Percentiles rank a stretch among this genome's conserved stretches.
phyloP scores from a whole-genome alignment of 2,888 invertebrate genomes.

The Agelastica alni region DNA sequence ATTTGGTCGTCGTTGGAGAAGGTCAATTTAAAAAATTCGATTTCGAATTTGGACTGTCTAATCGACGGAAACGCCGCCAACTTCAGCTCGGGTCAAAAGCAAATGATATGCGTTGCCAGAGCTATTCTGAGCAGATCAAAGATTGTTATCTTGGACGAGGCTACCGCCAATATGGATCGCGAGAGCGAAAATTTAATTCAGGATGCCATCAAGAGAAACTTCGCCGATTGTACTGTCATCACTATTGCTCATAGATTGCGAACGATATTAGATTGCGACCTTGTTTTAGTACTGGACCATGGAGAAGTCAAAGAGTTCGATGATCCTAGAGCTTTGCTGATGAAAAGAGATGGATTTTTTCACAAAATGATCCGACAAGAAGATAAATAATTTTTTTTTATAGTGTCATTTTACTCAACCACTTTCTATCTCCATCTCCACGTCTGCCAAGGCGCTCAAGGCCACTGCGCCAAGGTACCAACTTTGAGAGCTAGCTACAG shows the following conservation, averaged over 20 bases:
- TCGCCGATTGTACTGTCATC: constrained; percentile 60
- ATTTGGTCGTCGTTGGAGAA: constrained; percentile 81
- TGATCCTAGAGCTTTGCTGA: constrained; percentile 56
- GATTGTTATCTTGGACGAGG: constrained; percentile 61
- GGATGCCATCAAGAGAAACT: constrained; percentile 59
- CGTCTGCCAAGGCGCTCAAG: too few relatives aligned
- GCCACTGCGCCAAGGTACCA: too few relatives aligned
- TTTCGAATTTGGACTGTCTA: constrained; percentile 61
- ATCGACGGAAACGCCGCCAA: constrained; percentile 37
- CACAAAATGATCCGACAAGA: constrained; percentile 72
- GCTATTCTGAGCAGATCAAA: constrained; percentile 59
- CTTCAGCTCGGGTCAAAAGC: constrained; percentile 62
- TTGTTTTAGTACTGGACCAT: constrained; percentile 59
- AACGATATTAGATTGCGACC: constrained; percentile 60
- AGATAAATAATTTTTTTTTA: too few relatives aligned
- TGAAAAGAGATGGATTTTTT: constrained; percentile 64
- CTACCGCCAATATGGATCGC: constrained; percentile 61
- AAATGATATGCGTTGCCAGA: constrained; percentile 61
- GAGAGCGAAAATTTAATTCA: constrained; percentile 60
- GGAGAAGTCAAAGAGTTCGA: constrained; percentile 52
- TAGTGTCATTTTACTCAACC: too few relatives aligned
- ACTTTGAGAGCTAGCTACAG: too few relatives aligned
- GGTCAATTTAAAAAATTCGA: constrained; percentile 68
- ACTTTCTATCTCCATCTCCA: too few relatives aligned
- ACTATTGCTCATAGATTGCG: constrained; percentile 55